Percentiles rank a stretch among this genome's conserved stretches.
phyloP scores from a whole-genome alignment of 2,113 vertebrate species.

The Microtus montanus region DNA sequence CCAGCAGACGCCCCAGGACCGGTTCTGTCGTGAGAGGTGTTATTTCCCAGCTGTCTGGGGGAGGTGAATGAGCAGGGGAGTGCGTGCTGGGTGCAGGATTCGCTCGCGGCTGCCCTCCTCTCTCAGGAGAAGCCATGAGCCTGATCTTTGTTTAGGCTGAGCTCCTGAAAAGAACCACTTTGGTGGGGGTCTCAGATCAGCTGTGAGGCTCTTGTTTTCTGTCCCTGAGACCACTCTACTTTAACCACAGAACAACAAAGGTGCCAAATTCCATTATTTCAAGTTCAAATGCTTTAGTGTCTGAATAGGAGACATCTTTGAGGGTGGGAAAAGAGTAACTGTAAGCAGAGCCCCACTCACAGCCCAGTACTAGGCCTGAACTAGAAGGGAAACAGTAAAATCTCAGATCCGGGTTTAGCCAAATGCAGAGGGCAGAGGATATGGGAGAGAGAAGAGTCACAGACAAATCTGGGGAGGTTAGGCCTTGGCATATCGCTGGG shows the following conservation, averaged over 20 bases:
- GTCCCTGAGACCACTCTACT: not conserved
- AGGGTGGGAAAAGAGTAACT: not conserved
- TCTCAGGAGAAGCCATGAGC: not conserved
- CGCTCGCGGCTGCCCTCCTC: not conserved
- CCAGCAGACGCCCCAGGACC: constrained; percentile 47
- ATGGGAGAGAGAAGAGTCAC: not conserved
- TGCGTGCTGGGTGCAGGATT: constrained; percentile 19
- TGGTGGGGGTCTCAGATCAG: not conserved
- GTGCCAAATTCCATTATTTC: constrained; percentile 44
- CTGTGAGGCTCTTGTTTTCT: not conserved
- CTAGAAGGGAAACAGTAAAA: not conserved
- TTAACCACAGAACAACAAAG: constrained; percentile 42
- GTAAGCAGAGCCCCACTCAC: not conserved
- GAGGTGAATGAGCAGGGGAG: constrained; percentile 49
- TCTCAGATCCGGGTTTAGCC: not conserved
- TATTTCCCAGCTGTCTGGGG: constrained; percentile 71
- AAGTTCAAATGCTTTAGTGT: constrained; percentile 10
- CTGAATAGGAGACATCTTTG: not conserved
- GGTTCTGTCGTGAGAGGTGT: constrained; percentile 67
- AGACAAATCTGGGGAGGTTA: not conserved
- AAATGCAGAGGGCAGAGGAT: not conserved
- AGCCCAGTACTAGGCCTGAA: not conserved
- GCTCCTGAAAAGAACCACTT: not conserved
- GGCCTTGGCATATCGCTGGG: not conserved
- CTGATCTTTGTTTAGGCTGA: not conserved